Percentiles rank a stretch among this genome's conserved stretches.
Evolutionary conservation across 2,113 vertebrate species (phyloP).

Genomic region (Monarcha castaneiventris): DNA sequence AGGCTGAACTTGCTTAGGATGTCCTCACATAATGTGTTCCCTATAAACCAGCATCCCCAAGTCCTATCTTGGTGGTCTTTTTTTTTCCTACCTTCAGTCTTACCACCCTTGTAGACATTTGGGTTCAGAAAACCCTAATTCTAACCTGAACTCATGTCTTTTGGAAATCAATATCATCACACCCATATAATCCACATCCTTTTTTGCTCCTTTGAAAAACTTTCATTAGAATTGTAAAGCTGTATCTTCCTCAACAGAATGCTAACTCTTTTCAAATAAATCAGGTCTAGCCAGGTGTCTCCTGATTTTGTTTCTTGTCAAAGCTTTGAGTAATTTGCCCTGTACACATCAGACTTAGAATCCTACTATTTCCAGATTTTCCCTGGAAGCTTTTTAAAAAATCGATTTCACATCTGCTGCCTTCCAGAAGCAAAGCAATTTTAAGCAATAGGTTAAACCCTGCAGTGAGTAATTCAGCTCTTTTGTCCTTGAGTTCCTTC

Average conservation of each 20-base stretch:
- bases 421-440: conserved; percentile 35
- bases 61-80: neutral
- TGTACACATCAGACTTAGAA: neutral
- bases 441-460: conserved; percentile 17
- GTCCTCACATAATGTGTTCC: neutral
- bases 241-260: neutral
- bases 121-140: neutral
- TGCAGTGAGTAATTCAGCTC: conserved; percentile 32
- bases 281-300: neutral
- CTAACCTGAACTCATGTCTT: neutral
- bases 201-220: neutral
- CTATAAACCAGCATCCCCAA: neutral
- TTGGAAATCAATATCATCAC: neutral
- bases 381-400: neutral
- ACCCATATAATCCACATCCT: neutral
- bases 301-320: neutral
- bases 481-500: neutral
- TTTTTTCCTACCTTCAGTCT: neutral
- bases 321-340: neutral
- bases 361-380: neutral
- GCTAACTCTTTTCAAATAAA: neutral
- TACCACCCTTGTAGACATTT: neutral
- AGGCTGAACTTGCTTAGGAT: neutral
- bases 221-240: neutral
- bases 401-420: neutral